Conservation (phyloP, 1,140 invertebrate genomes). For the Triops cancriformis region DNA sequence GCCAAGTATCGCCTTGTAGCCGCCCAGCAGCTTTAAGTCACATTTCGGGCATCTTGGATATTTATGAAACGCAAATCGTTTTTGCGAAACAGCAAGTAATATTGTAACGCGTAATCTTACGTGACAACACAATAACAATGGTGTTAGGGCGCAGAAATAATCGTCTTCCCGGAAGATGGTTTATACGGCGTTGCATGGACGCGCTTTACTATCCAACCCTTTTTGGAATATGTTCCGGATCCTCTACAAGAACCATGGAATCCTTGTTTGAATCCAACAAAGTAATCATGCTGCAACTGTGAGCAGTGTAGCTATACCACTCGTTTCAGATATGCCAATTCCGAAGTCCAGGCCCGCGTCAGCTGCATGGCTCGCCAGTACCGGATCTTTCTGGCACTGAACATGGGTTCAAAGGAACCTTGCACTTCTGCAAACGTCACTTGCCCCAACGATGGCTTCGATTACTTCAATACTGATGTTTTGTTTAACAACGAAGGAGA, state of each 20-base stretch:
- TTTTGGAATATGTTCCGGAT: slow-evolving; percentile 24
- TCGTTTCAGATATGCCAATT: not conserved
- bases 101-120: not conserved
- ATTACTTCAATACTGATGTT: slow-evolving; percentile 39
- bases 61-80: slow-evolving; percentile 22
- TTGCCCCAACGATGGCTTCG: slow-evolving; percentile 35
- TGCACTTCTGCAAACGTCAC: not conserved
- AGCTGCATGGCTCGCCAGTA: slow-evolving; percentile 19
- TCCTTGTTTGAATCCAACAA: slow-evolving; percentile 14
- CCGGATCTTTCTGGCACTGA: slow-evolving; percentile 15
- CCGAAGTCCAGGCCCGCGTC: not conserved
- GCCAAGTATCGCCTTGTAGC: slow-evolving; percentile 13
- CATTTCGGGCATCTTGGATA: not conserved
- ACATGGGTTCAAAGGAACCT: slow-evolving; percentile 17
- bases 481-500: slow-evolving; percentile 38
- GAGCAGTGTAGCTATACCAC: not conserved
- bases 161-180: slow-evolving; percentile 42
- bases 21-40: slow-evolving; percentile 9
- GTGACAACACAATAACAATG: not conserved
- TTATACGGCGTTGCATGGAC: slow-evolving; percentile 18
- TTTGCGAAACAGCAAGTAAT: slow-evolving; percentile 14
- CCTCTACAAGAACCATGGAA: slow-evolving; percentile 8
- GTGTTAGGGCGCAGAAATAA: slow-evolving; percentile 37
- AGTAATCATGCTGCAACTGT: not conserved
- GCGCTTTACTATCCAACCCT: slow-evolving; percentile 17